Evolutionary conservation across 30 jellyfish, hydroid and myxozoan genomes (phyloP), one percentile per base, ranked within the genome.

Genomic region (Aurelia coerulea): DNA sequence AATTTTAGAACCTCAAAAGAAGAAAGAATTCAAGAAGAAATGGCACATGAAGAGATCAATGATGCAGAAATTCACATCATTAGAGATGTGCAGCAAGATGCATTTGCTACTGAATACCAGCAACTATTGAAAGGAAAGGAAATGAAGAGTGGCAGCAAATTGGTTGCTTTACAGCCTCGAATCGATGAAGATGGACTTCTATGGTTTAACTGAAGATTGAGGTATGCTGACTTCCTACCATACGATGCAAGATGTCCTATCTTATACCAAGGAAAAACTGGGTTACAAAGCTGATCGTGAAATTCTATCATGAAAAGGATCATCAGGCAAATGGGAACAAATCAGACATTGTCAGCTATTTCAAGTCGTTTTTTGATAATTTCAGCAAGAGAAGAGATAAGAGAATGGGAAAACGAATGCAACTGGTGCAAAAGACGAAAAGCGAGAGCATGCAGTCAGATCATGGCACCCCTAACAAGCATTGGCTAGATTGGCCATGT

Each of bases 301-400:
- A 23, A 23, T 23, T 23, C 29, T 23, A 23, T 23, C 29, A 23
- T 23, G 64, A 32, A 65, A 63, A 75, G 11, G 73, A 29, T 9
- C 17, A 60, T 75, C 78, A 46, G 51, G 50, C 86, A 23, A 5
- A 58, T 31, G 31, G 78, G 86, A 18, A 75, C 86, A 56, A 77
- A 77, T 77, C 63, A 77, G 31, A 39, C 77, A 56, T 56, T 77
- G 78, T 39, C 77, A 29, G 65, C 64, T 35, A n/a, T 77, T 2
- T 77, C 88, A 58, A 56, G 77, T 23, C 88, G 88, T 0, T 77
- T 52, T 58, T 77, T 76, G 88, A 16, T 58, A 13, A 53, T 77
- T 5, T 52, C 78, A 77, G 88, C 78, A 53, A 77, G 88, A 75
- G 86, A 60, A 33, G 78, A 42, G 74, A 75, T 51, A 29, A 6